Conservation (phyloP, 2,888 invertebrate genomes). For the Drosophila fulvimacula region DNA sequence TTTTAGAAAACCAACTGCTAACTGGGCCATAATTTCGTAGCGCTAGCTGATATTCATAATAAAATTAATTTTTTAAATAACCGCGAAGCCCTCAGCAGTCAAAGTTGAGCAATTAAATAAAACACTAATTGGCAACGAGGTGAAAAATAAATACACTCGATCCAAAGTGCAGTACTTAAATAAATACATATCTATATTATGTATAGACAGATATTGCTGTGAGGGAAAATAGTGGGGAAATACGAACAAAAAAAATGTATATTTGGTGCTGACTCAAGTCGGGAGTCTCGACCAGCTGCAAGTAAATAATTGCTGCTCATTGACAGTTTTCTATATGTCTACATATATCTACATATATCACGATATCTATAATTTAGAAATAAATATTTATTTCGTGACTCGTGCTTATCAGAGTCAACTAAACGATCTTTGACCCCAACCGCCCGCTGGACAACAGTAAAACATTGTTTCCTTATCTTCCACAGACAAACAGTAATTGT, state of each 20-base stretch:
- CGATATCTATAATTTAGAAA: neutral
- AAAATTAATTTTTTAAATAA: conserved; percentile 29
- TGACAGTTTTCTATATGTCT: neutral
- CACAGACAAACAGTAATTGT: conserved; percentile 4
- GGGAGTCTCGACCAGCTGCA: neutral
- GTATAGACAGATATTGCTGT: neutral
- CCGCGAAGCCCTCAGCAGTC: neutral
- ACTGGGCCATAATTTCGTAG: conserved; percentile 39
- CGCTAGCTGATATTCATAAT: conserved; percentile 11
- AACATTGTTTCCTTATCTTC: conserved; percentile 44
- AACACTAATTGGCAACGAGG: neutral
- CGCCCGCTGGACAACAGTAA: neutral
- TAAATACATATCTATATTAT: conserved; percentile 4
- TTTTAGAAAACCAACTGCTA: conserved; percentile 49
- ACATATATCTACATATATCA: too few species aligned
- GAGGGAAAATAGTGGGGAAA: neutral
- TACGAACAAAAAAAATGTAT: neutral
- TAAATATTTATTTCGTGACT: neutral
- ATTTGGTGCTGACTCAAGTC: conserved; percentile 61
- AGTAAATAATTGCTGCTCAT: conserved; percentile 19
- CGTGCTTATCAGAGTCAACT: conserved; percentile 33
- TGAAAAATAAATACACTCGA: neutral
- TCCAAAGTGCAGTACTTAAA: conserved; percentile 6
- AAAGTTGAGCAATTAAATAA: conserved; percentile 6
- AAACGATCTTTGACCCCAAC: conserved; percentile 46